Evolutionary conservation across 1,140 invertebrate genomes (phyloP).

Genomic region (Bombus pascuorum): DNA sequence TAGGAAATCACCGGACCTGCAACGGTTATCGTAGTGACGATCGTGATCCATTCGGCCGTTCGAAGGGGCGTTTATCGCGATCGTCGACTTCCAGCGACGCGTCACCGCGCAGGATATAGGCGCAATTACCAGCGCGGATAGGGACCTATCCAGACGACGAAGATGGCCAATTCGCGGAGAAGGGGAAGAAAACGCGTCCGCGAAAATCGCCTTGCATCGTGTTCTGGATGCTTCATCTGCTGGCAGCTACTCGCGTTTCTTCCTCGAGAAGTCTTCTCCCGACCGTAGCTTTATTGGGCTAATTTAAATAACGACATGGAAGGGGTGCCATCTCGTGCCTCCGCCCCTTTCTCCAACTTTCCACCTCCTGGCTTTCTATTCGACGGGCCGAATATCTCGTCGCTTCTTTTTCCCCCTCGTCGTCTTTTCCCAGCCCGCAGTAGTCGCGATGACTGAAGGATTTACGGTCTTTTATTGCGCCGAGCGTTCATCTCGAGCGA

Average conservation of each 20-base stretch:
- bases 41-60: conserved; percentile 59
- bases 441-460: conserved; percentile 69
- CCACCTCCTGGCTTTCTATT: conserved; percentile 13
- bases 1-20: neutral
- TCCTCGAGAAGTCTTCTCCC: neutral
- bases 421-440: neutral
- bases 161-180: conserved; percentile 32
- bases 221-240: conserved; percentile 5
- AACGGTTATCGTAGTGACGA: conserved; percentile 46
- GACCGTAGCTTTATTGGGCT: conserved; percentile 70
- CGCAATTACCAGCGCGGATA: conserved; percentile 57
- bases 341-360: conserved; percentile 6
- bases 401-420: neutral
- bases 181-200: conserved; percentile 20
- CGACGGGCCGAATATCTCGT: conserved; percentile 2
- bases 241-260: neutral
- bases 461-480: conserved; percentile 71
- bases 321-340: conserved; percentile 49
- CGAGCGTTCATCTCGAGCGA: conserved; percentile 67
- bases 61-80: conserved; percentile 60
- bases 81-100: conserved; percentile 37
- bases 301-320: conserved; percentile 74
- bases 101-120: conserved; percentile 50
- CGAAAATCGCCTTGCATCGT: conserved; percentile 35
- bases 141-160: conserved; percentile 46